Evolutionary conservation across 2,113 vertebrate species (phyloP).

Genomic region (Galemys pyrenaicus): DNA sequence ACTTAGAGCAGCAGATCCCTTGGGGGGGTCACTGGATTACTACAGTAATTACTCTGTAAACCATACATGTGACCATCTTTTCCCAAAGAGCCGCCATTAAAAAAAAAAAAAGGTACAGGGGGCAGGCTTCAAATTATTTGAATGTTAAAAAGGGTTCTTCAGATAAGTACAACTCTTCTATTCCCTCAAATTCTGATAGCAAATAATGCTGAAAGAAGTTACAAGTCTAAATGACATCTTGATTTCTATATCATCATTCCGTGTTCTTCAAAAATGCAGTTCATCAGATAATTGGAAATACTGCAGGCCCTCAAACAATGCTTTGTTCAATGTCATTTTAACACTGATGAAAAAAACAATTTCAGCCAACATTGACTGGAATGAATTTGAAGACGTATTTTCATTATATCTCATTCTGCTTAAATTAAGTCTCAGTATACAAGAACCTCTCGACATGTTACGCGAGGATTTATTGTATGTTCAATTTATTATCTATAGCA

Average conservation of each 20-base stretch:
- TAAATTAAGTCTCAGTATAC: background rate
- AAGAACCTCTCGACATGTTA: background rate
- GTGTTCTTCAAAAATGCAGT: background rate
- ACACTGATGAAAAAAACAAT: background rate
- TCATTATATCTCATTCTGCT: background rate
- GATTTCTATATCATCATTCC: background rate
- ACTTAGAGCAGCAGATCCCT: background rate
- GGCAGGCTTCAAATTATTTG: background rate
- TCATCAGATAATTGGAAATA: background rate
- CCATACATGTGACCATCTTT: background rate
- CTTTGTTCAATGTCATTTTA: background rate
- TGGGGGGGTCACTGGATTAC: background rate
- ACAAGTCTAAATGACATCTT: background rate
- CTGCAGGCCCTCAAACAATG: background rate
- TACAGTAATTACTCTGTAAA: background rate
- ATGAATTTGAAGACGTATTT: background rate
- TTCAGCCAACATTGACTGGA: background rate
- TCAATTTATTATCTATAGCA: background rate
- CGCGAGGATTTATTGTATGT: background rate
- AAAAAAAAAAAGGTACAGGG: too few species aligned
- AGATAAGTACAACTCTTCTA: background rate
- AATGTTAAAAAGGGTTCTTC: background rate
- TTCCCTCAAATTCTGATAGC: background rate
- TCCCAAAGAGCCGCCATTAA: background rate
- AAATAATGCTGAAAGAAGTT: slow-evolving; percentile 8